Evolutionary conservation across 2,113 vertebrate species (phyloP).

Genomic region (Columba livia): DNA sequence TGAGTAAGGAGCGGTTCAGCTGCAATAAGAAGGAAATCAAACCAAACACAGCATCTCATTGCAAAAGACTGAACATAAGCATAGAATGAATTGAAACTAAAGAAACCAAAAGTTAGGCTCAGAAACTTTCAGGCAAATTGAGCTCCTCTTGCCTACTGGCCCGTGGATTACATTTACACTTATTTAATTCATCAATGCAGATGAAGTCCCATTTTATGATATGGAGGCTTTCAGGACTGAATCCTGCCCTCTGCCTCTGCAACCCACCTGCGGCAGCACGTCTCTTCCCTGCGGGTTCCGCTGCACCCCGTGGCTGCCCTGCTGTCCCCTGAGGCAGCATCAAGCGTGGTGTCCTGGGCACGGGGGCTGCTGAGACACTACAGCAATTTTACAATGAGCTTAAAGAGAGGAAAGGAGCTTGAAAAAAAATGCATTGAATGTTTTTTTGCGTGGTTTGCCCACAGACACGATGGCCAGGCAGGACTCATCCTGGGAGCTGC

Average conservation of each 20-base stretch:
- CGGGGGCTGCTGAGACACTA: not conserved
- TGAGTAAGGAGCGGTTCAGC: not conserved
- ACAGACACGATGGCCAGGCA: not conserved
- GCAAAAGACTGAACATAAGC: not conserved
- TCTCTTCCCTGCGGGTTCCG: not conserved
- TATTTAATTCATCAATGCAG: not conserved
- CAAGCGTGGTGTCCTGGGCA: fast-evolving
- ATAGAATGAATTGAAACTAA: not conserved
- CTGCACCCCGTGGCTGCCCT: not conserved
- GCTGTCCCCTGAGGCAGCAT: fast-evolving
- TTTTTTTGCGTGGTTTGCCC: not conserved
- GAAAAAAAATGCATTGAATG: not conserved
- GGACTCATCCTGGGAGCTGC: not conserved
- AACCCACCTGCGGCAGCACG: fast-evolving
- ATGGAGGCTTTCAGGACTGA: not conserved
- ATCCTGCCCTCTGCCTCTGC: not conserved
- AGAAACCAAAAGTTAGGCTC: not conserved
- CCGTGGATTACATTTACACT: not conserved
- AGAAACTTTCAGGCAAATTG: not conserved
- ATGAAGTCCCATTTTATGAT: not conserved
- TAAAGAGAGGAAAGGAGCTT: not conserved
- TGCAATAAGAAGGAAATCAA: not conserved
- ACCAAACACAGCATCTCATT: not conserved
- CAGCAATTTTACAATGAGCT: not conserved
- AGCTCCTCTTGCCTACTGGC: not conserved